A percentile compares a stretch with the other conserved stretches of the same genome.
phyloP scores from a whole-genome alignment of 1,140 invertebrate genomes.

The Tribolium castaneum region DNA sequence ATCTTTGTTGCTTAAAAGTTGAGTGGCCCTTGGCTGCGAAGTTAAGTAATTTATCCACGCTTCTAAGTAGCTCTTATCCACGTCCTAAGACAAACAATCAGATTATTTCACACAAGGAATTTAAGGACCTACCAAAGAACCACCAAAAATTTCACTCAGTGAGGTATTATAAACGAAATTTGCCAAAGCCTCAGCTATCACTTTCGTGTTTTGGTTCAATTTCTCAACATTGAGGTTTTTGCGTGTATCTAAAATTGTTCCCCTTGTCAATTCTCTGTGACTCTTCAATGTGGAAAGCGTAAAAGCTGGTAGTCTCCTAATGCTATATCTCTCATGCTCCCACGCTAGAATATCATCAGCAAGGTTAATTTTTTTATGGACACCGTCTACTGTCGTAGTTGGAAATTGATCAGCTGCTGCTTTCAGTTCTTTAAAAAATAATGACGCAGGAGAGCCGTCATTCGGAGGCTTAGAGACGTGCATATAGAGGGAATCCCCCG shows the following conservation, averaged over 20 bases:
- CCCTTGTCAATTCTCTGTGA: constrained; percentile 70
- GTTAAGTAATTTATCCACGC: constrained; percentile 81
- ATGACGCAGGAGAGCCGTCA: constrained; percentile 79
- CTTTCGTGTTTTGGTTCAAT: constrained; percentile 77
- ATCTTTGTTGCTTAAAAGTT: constrained; percentile 76
- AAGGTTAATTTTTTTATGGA: constrained; percentile 98
- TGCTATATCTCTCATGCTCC: constrained; percentile 98
- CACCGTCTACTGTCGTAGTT: constrained; percentile 76
- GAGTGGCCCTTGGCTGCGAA: constrained; percentile 77
- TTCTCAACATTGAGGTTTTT: constrained; percentile 71
- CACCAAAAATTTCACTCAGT: constrained; percentile 74
- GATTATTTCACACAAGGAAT: neutral
- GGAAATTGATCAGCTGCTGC: constrained; percentile 67
- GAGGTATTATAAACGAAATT: constrained; percentile 88
- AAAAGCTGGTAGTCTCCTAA: constrained; percentile 89
- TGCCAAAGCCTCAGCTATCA: constrained; percentile 86
- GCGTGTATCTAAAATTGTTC: constrained; percentile 73
- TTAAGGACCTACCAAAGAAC: constrained; percentile 72
- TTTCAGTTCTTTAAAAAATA: constrained; percentile 79
- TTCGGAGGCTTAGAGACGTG: constrained; percentile 98
- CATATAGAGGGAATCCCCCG: constrained; percentile 78
- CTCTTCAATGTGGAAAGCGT: constrained; percentile 86
- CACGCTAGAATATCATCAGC: constrained; percentile 92
- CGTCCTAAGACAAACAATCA: constrained; percentile 68
- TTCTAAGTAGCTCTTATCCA: constrained; percentile 77